Percentiles rank a stretch among this genome's conserved stretches.
phyloP scores from a whole-genome alignment of 2,888 invertebrate species.

The Lycocerus yunnanus region DNA sequence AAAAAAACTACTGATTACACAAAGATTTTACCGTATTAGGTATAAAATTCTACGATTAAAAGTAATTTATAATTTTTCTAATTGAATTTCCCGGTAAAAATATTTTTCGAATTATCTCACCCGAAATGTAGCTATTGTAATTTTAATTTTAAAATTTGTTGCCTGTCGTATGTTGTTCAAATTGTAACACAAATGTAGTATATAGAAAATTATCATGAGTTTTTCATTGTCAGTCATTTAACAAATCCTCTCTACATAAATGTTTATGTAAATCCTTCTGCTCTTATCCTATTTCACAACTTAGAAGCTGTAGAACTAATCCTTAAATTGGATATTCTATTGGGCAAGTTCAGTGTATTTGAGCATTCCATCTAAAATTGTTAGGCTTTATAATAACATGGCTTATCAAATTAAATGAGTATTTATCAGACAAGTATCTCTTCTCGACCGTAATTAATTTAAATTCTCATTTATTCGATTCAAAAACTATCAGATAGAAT shows the following conservation, averaged over 20 bases:
- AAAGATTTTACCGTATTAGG: too few species aligned
- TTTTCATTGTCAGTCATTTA: background rate
- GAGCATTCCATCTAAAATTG: background rate
- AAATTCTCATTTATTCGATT: background rate
- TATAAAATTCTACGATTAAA: too few species aligned
- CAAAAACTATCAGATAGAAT: background rate
- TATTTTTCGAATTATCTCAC: too few species aligned
- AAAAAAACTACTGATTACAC: too few species aligned
- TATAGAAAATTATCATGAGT: too few species aligned
- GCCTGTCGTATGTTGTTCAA: too few species aligned
- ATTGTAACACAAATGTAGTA: too few species aligned
- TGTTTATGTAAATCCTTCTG: background rate
- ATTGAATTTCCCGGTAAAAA: too few species aligned
- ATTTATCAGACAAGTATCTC: background rate
- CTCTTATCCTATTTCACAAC: slow-evolving; percentile 1
- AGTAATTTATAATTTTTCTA: too few species aligned
- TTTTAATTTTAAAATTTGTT: too few species aligned
- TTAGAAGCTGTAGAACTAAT: background rate
- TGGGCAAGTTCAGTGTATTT: background rate
- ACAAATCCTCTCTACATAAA: background rate
- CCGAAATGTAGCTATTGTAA: too few species aligned
- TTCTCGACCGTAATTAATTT: background rate
- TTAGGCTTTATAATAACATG: background rate
- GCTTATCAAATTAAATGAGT: background rate
- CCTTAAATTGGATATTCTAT: slow-evolving; percentile 2